phyloP scores from a whole-genome alignment of 2,888 invertebrate species.

The Apocheima hispidaria region DNA sequence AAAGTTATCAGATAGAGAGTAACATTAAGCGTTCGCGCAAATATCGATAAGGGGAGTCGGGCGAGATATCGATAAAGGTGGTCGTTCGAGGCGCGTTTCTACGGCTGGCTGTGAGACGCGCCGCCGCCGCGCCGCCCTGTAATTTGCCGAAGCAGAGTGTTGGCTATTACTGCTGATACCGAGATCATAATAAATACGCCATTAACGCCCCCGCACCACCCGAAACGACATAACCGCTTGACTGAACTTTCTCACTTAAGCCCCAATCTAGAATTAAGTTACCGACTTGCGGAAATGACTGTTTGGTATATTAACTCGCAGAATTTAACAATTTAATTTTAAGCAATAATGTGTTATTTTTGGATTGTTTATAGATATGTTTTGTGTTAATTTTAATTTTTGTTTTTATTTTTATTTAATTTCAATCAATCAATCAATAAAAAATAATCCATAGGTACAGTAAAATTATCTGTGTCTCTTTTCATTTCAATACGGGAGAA shows the following conservation, averaged over 20 bases:
- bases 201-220: conserved; percentile 84
- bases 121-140: conserved; percentile 84
- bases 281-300: conserved; percentile 25
- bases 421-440: no score
- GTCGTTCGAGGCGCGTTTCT: conserved; percentile 59
- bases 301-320: conserved; percentile 19
- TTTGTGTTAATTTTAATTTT: no score
- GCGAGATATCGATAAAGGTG: conserved; percentile 73
- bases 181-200: conserved; percentile 86
- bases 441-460: no score
- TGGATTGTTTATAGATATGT: no score
- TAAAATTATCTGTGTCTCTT: no score
- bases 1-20: conserved; percentile 63
- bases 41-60: conserved; percentile 66
- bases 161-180: conserved; percentile 85
- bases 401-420: no score
- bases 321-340: conserved; percentile 4
- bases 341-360: background rate
- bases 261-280: conserved; percentile 39
- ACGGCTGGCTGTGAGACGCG: conserved; percentile 65
- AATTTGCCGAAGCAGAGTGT: conserved; percentile 85
- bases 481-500: no score
- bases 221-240: conserved; percentile 78
- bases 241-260: conserved; percentile 46
- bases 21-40: conserved; percentile 64